Conservation (phyloP, 2,888 invertebrate genomes). For the Thera obeliscata region DNA sequence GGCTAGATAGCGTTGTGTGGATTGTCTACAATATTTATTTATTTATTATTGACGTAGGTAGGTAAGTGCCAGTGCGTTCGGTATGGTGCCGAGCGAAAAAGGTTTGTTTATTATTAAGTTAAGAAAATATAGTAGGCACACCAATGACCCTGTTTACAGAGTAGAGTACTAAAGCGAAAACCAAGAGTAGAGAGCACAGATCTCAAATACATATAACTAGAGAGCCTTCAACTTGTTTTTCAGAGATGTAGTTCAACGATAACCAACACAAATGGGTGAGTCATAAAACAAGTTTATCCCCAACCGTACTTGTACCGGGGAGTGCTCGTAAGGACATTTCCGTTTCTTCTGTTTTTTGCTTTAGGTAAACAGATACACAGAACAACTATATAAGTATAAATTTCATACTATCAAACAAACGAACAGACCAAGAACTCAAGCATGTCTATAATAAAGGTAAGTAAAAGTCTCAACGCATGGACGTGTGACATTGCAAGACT, state of each 20-base stretch:
- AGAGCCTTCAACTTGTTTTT: conserved; percentile 9
- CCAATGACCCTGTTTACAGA: no score
- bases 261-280: conserved; percentile 10
- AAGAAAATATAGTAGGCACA: no score
- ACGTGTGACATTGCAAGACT: no score
- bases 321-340: conserved; percentile 7
- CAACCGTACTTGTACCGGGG: conserved; percentile 16
- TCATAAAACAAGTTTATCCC: conserved; percentile 19
- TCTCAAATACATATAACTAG: background rate
- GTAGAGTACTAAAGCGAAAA: no score
- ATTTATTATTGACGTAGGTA: no score
- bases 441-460: no score
- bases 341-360: conserved; percentile 3
- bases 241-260: conserved; percentile 15
- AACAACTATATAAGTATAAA: background rate
- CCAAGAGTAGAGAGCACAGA: background rate
- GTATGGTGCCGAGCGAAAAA: no score
- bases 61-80: no score
- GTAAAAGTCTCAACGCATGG: no score
- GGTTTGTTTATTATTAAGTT: no score
- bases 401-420: background rate
- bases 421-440: background rate
- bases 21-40: no score
- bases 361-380: background rate
- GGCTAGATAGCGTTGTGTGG: no score